Conservation (phyloP, 2,888 invertebrate genomes). For the Aricia artaxerxes region DNA sequence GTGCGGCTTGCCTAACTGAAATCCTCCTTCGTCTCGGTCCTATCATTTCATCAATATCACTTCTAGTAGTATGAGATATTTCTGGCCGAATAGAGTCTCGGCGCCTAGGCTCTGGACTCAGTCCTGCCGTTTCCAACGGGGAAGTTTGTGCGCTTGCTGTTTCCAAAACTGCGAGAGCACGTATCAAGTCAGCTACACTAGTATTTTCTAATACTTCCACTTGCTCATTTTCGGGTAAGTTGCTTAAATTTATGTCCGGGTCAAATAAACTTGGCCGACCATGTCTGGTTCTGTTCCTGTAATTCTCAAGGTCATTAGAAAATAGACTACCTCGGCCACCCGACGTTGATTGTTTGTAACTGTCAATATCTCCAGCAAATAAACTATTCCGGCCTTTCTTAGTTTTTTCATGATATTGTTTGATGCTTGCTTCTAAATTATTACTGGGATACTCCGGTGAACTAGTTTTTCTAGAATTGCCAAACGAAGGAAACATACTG, state of each 20-base stretch:
- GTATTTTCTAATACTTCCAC: constrained; percentile 88
- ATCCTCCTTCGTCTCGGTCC: constrained; percentile 66
- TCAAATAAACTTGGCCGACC: constrained; percentile 73
- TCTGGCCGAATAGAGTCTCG: constrained; percentile 67
- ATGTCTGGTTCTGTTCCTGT: constrained; percentile 64
- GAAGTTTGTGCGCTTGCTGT: constrained; percentile 55
- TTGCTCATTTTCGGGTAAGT: constrained; percentile 69
- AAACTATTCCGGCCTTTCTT: constrained; percentile 58
- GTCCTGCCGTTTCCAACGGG: constrained; percentile 35
- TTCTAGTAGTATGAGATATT: constrained; percentile 54
- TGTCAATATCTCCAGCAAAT: constrained; percentile 56
- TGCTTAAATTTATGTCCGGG: constrained; percentile 65
- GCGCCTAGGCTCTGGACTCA: constrained; percentile 50
- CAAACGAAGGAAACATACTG: constrained; percentile 71
- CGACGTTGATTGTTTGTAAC: constrained; percentile 50
- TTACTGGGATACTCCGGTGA: constrained; percentile 53
- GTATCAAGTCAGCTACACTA: constrained; percentile 89
- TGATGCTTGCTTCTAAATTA: constrained; percentile 68
- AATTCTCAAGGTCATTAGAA: constrained; percentile 62
- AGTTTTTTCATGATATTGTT: constrained; percentile 64
- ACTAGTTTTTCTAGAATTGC: constrained; percentile 65
- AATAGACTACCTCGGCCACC: constrained; percentile 50
- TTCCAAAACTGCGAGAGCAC: constrained; percentile 86
- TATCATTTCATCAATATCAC: constrained; percentile 55
- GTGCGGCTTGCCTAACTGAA: constrained; percentile 67